Percentiles rank a stretch among this genome's conserved stretches.
phyloP scores from a whole-genome alignment of 2,113 vertebrate species.

The Danionella cerebrum region DNA sequence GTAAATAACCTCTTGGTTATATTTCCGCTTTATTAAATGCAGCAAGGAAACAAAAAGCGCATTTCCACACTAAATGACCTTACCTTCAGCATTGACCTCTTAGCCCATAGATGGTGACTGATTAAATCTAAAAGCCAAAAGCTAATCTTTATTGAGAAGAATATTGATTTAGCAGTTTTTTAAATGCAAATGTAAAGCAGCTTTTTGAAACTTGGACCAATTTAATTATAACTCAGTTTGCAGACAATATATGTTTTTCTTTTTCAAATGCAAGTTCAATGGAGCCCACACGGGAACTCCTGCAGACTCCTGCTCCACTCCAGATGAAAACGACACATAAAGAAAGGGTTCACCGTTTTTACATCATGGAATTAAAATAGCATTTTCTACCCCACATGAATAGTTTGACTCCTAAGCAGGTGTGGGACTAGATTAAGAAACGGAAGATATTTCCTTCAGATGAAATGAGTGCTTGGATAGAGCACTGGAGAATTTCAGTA shows the following conservation, averaged over 20 bases:
- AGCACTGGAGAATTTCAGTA: conserved; percentile 38
- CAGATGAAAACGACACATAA: conserved; percentile 11
- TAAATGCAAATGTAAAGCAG: background rate
- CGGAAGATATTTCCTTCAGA: conserved; percentile 38
- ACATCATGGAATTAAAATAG: conserved; percentile 36
- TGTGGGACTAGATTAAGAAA: conserved; percentile 43
- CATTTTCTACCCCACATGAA: conserved; percentile 28
- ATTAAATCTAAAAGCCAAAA: background rate
- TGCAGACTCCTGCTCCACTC: background rate
- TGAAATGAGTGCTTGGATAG: conserved; percentile 25
- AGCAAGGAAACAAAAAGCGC: no score
- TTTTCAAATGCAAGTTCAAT: background rate
- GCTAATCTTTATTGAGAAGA: background rate
- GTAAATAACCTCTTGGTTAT: no score
- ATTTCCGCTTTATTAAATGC: no score
- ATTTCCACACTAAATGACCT: no score
- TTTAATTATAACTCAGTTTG: background rate
- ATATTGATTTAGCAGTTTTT: background rate
- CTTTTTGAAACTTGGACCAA: background rate
- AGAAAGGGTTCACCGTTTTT: conserved; percentile 29
- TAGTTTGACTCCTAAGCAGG: conserved; percentile 36
- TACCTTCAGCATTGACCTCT: background rate
- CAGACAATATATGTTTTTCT: background rate
- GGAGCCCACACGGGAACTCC: background rate
- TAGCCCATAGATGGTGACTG: background rate